Conservation (phyloP, 2,113 vertebrate species). For the Hystrix cristata region DNA sequence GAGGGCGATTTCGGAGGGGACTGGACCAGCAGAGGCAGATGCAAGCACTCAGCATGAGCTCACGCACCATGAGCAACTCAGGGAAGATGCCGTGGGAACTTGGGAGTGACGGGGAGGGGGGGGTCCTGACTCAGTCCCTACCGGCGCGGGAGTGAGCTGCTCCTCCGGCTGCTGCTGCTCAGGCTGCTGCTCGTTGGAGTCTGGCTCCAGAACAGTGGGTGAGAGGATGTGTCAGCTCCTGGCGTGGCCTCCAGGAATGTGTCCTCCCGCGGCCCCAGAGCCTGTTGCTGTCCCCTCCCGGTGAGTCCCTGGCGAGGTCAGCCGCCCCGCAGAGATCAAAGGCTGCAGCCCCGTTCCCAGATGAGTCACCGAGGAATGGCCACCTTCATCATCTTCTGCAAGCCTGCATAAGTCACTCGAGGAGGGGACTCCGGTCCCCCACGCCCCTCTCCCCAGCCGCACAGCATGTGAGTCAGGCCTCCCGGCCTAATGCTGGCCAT, state of each 20-base stretch:
- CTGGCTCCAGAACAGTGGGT: not conserved
- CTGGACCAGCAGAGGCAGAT: not conserved
- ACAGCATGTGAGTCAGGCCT: constrained; percentile 53
- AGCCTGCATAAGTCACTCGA: not conserved
- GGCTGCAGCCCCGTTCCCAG: constrained; percentile 27
- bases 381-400: constrained; percentile 21
- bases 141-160: not conserved
- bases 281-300: not conserved
- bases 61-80: fast-evolving
- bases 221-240: not conserved
- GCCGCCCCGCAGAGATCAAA: not conserved
- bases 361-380: not conserved
- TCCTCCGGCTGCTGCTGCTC: constrained; percentile 1
- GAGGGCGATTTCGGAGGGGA: fast-evolving
- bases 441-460: not conserved
- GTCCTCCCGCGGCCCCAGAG: not conserved
- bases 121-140: not conserved
- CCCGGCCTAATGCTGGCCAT: constrained; percentile 32
- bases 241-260: not conserved
- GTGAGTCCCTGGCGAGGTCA: not conserved
- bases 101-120: fast-evolving
- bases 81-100: not conserved
- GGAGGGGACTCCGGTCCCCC: not conserved
- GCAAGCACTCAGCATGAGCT: fast-evolving
- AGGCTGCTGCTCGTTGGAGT: not conserved